Evolutionary conservation across 1,140 invertebrate species (phyloP).

Genomic region (Drosophila biarmipes): DNA sequence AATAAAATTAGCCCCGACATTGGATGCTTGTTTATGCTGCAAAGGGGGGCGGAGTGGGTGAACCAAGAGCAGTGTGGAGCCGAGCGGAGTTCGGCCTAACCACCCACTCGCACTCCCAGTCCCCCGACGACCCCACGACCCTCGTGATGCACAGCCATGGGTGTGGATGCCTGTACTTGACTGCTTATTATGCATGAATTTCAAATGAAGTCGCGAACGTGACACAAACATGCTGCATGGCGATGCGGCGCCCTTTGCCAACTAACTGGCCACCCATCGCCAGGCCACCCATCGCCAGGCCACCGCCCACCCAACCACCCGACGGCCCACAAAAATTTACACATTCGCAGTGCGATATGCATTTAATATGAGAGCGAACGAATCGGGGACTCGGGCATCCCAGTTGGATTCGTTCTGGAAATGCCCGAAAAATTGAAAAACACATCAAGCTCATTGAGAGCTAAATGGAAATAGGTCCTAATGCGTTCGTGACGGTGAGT

Average conservation of each 20-base stretch:
- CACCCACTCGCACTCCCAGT: conserved; percentile 6
- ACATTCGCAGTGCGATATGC: conserved; percentile 80
- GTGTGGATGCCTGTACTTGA: conserved; percentile 62
- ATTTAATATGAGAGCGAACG: conserved; percentile 67
- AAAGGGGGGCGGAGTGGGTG: conserved; percentile 15
- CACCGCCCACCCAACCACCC: conserved; percentile 18
- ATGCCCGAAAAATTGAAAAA: conserved; percentile 59
- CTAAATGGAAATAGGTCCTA: conserved; percentile 54
- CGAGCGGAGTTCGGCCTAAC: conserved; percentile 8
- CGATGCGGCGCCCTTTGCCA: conserved; percentile 44
- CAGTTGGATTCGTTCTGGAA: conserved; percentile 23
- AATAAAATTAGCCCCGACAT: conserved; percentile 79
- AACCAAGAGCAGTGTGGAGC: not conserved
- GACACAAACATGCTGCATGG: conserved; percentile 75
- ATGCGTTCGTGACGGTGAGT: conserved; percentile 2
- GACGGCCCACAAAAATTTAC: conserved; percentile 62
- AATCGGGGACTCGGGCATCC: conserved; percentile 25
- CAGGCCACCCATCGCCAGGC: conserved; percentile 28
- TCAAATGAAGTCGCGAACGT: conserved; percentile 81
- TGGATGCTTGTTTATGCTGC: conserved; percentile 81
- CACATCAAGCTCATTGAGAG: conserved; percentile 71
- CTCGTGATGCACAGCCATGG: conserved; percentile 62
- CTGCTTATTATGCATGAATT: conserved; percentile 82
- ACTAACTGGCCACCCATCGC: conserved; percentile 28
- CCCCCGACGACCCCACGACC: conserved; percentile 37